These are phyloP conservation scores for Oryzias javanicus DNA, from an alignment of 2,113 vertebrate genomes.

Conservation along the genomic window DNA sequence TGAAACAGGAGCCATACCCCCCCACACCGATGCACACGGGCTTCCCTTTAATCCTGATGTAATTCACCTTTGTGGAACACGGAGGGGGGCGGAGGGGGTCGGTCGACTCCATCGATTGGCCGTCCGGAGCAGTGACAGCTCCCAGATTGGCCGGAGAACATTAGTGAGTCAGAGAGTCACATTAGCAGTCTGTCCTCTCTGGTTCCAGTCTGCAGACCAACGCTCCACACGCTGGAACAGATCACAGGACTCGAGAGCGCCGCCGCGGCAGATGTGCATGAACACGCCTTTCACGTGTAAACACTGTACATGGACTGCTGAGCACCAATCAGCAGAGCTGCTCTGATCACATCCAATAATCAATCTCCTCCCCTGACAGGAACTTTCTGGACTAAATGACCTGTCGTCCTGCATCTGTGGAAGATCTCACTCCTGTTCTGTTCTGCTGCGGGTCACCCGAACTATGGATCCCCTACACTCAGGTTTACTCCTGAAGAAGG, in stretches of 20 bases:
- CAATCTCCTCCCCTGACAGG: too few species aligned
- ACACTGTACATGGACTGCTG: too few species aligned
- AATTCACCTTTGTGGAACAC: slow-evolving; percentile 63
- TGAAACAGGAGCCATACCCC: background rate
- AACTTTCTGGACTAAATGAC: too few species aligned
- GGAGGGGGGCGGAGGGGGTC: slow-evolving; percentile 47
- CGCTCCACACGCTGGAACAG: slow-evolving; percentile 39
- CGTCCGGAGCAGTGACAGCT: slow-evolving; percentile 58
- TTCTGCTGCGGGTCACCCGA: too few species aligned
- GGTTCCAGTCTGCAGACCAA: slow-evolving; percentile 47
- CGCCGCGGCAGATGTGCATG: background rate
- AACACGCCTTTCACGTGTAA: too few species aligned
- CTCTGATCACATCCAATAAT: too few species aligned
- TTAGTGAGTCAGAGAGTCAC: slow-evolving; percentile 66
- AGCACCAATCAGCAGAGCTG: too few species aligned
- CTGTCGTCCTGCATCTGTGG: too few species aligned
- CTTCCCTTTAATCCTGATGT: slow-evolving; percentile 44
- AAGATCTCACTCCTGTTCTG: too few species aligned
- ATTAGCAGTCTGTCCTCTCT: slow-evolving; percentile 70
- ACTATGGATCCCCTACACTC: too few species aligned
- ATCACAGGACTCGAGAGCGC: slow-evolving; percentile 32
- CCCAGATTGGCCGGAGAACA: slow-evolving; percentile 66
- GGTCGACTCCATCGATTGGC: slow-evolving; percentile 63
- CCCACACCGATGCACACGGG: background rate
- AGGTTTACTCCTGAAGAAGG: too few species aligned